These are phyloP conservation scores for Ictalurus furcatus DNA, from an alignment of 2,113 vertebrate genomes.

Conservation along the genomic window DNA sequence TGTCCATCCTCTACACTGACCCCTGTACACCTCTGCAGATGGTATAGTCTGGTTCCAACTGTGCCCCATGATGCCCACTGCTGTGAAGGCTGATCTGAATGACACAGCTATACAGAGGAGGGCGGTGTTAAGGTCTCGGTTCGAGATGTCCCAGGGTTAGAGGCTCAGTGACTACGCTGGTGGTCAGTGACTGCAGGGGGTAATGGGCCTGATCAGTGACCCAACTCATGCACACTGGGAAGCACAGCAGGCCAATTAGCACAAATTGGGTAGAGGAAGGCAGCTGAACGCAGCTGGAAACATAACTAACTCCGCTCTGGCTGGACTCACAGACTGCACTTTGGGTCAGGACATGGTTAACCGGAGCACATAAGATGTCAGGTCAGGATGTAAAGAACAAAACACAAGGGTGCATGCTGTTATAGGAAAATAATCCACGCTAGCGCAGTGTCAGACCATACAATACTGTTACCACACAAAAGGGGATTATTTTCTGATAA, in stretches of 20 bases:
- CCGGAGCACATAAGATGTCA: not conserved
- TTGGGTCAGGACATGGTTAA: not conserved
- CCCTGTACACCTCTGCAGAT: slow-evolving; percentile 25
- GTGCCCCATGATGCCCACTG: slow-evolving; percentile 18
- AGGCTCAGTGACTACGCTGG: slow-evolving; percentile 41
- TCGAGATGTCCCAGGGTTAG: slow-evolving; percentile 37
- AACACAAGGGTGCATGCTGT: not conserved
- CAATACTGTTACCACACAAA: not conserved
- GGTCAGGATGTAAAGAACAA: not conserved
- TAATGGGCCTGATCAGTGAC: slow-evolving; percentile 44
- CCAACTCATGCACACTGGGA: slow-evolving; percentile 32
- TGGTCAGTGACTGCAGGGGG: slow-evolving; percentile 44
- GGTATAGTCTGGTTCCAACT: slow-evolving; percentile 4
- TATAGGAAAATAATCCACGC: not conserved
- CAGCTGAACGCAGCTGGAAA: slow-evolving; percentile 41
- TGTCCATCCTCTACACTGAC: slow-evolving; percentile 16
- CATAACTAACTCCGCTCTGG: not conserved
- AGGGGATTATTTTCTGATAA: not conserved
- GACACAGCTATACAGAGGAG: slow-evolving; percentile 12
- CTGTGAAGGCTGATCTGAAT: slow-evolving; percentile 16
- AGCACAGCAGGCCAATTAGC: slow-evolving; percentile 53
- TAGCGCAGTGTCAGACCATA: not conserved
- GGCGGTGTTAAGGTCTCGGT: slow-evolving; percentile 32
- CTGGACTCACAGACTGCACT: not conserved
- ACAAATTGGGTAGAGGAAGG: slow-evolving; percentile 33